Percentiles rank a stretch among this genome's conserved stretches.
phyloP scores from a whole-genome alignment of 1,140 invertebrate species.

The Ditylenchus dipsaci region DNA sequence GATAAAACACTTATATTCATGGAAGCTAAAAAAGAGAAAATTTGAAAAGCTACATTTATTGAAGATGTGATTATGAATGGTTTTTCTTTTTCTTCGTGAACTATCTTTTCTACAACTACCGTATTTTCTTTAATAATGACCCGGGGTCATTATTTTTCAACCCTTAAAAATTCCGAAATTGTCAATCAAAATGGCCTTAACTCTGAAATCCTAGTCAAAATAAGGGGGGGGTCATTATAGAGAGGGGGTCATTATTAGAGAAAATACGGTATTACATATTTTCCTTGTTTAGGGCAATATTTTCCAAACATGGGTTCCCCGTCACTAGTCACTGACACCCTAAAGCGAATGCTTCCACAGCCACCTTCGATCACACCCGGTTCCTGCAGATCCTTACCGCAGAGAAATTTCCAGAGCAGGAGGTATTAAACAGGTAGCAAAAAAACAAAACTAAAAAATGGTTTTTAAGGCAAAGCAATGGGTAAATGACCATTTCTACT shows the following conservation, averaged over 20 bases:
- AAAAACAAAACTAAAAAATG: too few relatives aligned
- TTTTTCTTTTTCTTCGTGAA: too few relatives aligned
- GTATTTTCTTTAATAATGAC: too few relatives aligned
- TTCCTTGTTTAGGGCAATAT: not conserved
- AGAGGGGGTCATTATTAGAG: not conserved
- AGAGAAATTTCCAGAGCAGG: constrained; percentile 37
- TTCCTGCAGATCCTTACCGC: constrained; percentile 24
- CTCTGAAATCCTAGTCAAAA: too few relatives aligned
- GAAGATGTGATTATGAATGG: too few relatives aligned
- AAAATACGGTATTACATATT: not conserved
- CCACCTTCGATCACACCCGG: not conserved
- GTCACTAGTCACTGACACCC: not conserved
- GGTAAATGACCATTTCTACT: constrained; percentile 46
- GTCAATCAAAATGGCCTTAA: too few relatives aligned
- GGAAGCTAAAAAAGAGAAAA: too few relatives aligned
- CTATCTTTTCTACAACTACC: too few relatives aligned
- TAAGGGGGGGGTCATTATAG: not conserved
- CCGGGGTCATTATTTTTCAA: too few relatives aligned
- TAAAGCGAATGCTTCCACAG: not conserved
- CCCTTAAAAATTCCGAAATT: too few relatives aligned
- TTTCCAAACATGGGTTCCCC: not conserved
- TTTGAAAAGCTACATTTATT: too few relatives aligned
- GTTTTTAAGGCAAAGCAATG: constrained; percentile 29
- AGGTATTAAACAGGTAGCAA: constrained; percentile 2
- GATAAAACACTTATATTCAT: too few relatives aligned